These are phyloP conservation scores for Athripsodes cinereus DNA, from an alignment of 2,888 invertebrate species.

Conservation along the genomic window DNA sequence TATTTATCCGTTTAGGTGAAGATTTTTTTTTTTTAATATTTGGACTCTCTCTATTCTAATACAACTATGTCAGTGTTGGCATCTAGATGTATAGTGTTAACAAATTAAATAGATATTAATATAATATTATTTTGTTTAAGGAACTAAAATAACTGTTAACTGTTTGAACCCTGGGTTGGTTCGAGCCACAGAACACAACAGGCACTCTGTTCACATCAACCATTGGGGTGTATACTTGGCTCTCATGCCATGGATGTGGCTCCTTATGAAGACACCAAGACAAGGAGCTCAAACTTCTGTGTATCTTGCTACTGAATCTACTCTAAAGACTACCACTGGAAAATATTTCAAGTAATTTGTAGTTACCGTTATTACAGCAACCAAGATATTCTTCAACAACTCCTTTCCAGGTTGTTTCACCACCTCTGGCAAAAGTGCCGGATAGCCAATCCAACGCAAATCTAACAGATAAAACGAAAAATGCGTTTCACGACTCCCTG, in stretches of 20 bases:
- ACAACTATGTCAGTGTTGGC: too few species aligned
- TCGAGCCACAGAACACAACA: slow-evolving; percentile 56
- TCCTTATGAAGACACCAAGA: slow-evolving; percentile 59
- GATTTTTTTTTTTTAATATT: too few species aligned
- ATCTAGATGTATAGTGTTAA: neutral
- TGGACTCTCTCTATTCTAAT: too few species aligned
- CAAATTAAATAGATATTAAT: neutral
- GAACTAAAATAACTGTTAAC: slow-evolving; percentile 60
- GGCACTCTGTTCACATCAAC: slow-evolving; percentile 47
- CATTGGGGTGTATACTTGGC: slow-evolving; percentile 50
- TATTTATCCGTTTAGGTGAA: too few species aligned
- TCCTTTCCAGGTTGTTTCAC: too few species aligned
- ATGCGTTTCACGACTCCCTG: too few species aligned
- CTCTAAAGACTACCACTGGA: slow-evolving; percentile 54
- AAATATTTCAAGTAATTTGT: slow-evolving; percentile 58
- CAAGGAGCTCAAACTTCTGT: slow-evolving; percentile 66
- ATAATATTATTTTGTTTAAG: slow-evolving; percentile 36
- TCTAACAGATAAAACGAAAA: too few species aligned
- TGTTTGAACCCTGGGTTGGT: slow-evolving; percentile 66
- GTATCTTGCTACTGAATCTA: slow-evolving; percentile 58
- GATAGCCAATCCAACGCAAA: too few species aligned
- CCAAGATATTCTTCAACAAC: too few species aligned
- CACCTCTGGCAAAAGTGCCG: too few species aligned
- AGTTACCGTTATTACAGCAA: too few species aligned
- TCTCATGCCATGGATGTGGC: slow-evolving; percentile 60